Base-by-base conservation (phyloP, 2,888 invertebrate genomes). In the Diadromus collaris region DNA sequence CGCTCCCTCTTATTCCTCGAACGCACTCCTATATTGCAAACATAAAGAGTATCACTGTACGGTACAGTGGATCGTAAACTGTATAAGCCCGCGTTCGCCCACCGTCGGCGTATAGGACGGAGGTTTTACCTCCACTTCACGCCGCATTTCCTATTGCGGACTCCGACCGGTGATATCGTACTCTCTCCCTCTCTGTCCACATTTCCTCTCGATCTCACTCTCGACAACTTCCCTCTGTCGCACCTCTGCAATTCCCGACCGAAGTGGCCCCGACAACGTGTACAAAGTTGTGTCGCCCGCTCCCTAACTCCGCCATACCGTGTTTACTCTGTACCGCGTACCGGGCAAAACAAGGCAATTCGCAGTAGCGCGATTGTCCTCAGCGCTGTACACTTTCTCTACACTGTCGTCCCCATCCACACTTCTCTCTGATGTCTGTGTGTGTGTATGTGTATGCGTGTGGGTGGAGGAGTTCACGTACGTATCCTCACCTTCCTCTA, bases 321-420 rank as follows among this genome's bases (percentile, higher is more conserved):
- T 80, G 83, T 83, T 83, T 81, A 80, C 80, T 74, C 79, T 79
- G 80, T 79, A 71, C 74, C 41, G 68, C 65, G 76, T 29, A 58
- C 68, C 34, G 60, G 75, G 74, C 76, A 81, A 83, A 83, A 83
- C 81, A 81, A 81, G 83, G 76, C 81, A 81, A 81, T 81, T 78
- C 79, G 69, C 80, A 81, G 54, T 76, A 74, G 75, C 41, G 34
- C 80, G 65, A 82, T 80, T 73, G 72, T 76, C 68, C 69, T 32
- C 64, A 29, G 67, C 76, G 70, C 64, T 60, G 16, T 29, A 60
- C 32, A 69, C 41, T 48, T 65, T 60, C 21, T 21, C 64, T 27
- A 27, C 65, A 58, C 65, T 48, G 5, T 7, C 32, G 46, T 34
- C 29, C 46, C 51, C 41, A 38, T 54, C 27, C 27, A 10, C 54